Base-by-base conservation (phyloP, 2,888 invertebrate genomes). In the Epistrophe eligans region DNA sequence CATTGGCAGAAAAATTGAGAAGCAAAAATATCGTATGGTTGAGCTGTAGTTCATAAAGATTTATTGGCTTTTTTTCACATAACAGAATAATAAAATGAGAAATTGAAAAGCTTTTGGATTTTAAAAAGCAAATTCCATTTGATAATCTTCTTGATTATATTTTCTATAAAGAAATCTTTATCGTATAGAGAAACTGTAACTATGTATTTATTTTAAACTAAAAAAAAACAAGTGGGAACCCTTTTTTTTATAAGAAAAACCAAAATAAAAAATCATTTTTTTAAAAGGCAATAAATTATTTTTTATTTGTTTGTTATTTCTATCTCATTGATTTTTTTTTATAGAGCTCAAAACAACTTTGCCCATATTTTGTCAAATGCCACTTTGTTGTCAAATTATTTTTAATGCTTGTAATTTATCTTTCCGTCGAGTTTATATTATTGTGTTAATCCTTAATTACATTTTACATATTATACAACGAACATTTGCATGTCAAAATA, bases 401-500 rank as follows among this genome's bases (percentile, higher is more conserved):
- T 50, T 50, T 7, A 19, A 17, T 48, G 17, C 19, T 43, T n/a
- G n/a, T n/a, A 15, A 62, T 62, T 40, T 62, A 43, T 62, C 15
- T 19, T 43, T 43, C 40, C 5, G 10, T 45, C 2, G 7, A 45
- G 28, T 45, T 45, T 45, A 45, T 28, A 45, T 28, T 64, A 45
- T 64, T 45, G 28, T 32, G 15, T 45, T 67, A 67, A 50, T 67
- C 48, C 66, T n/a, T 48, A 48, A 64, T 38, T 32, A 48, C 45
- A 28, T n/a, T n/a, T n/a, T n/a, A n/a, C n/a, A n/a, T n/a, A n/a
- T n/a, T n/a, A n/a, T 32, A 28, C 5, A 45, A 43, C 15, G 43
- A 52, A 52, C 71, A 77, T 84, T 84, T 77, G 67, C 77, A 48
- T 81, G 81, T 84, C 80, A 76, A 72, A 74, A 80, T 66, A 77